Evolutionary conservation across 2,113 vertebrate genomes (phyloP), one percentile per base, ranked within the genome.

Genomic region (Epinephelus moara): DNA sequence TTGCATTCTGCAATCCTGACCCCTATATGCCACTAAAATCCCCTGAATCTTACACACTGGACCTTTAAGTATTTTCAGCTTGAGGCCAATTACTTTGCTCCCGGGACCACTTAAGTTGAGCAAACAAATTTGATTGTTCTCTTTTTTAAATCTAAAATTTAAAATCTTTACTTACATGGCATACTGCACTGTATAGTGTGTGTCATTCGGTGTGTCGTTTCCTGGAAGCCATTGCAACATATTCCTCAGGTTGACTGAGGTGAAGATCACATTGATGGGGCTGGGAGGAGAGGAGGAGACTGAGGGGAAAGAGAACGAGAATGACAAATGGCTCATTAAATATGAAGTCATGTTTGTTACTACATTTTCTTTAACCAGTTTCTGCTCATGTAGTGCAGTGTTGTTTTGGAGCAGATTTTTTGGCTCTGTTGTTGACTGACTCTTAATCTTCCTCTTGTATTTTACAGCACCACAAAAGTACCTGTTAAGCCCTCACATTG

Each of bases 241-340:
- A 80, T 99, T 99, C 90, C 91, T 96, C 90, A 99, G 94, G 82
- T 99, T 97, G 79, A 94, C 3, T 9, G 98, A 99, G 25, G 91
- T 87, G 92, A 97, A 99, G 70, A 0, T 88, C 61, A 97, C 94
- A 78, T 96, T 94, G 82, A 57, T 81, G 23, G 97, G 97, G 59
- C 57, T 76, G 1, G 91, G 80, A 17, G 19, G 73, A 52, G 73
- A 37, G 62, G 70, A 49, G 23, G 85, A 85, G 47, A 66, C 90
- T 92, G 80, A 40, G 63, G 27, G 27, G 66, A 63, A 15, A 3
- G 14, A 73, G 5, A 25, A 17, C 27, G 15, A 63, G 6, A 33
- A 37, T 47, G 12, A 53, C 25, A 10, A n/a, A 17, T 17, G 15
- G 18, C 5, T 13, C 42, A 42, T 33, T 14, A 9, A 30, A 23